phyloP scores from a whole-genome alignment of 2,113 vertebrate genomes.

The Dipodomys stephensi region DNA sequence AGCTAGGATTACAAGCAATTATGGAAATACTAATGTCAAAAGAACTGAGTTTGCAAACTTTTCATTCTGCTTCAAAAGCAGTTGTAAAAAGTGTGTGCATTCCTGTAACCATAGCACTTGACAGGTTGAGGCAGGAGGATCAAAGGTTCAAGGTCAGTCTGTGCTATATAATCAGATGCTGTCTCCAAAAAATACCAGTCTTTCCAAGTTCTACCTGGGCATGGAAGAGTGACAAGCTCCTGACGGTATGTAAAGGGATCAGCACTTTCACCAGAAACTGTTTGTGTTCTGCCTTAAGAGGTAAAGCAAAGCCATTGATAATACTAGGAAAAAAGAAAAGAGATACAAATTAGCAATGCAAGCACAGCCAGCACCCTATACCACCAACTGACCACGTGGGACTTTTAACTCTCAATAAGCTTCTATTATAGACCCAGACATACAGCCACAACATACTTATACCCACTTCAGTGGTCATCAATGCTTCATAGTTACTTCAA shows the following conservation, averaged over 20 bases:
- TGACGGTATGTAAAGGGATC: slow-evolving; percentile 98
- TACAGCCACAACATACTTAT: background rate
- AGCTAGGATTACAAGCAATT: background rate
- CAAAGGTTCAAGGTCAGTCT: background rate
- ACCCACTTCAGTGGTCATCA: background rate
- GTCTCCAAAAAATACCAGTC: background rate
- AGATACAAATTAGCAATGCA: slow-evolving; percentile 76
- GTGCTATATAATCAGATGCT: background rate
- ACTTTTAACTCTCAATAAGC: slow-evolving; percentile 2
- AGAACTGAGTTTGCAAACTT: background rate
- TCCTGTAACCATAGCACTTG: background rate
- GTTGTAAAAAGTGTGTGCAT: background rate
- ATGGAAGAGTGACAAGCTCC: slow-evolving; percentile 99
- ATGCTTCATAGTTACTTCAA: slow-evolving; percentile 12
- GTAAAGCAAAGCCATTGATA: slow-evolving; percentile 99
- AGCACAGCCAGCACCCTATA: slow-evolving; percentile 43
- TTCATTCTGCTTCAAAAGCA: slow-evolving; percentile 63
- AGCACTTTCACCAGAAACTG: slow-evolving; percentile 99
- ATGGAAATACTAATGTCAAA: background rate
- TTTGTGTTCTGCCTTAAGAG: slow-evolving; percentile 99
- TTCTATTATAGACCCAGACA: background rate
- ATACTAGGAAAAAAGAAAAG: slow-evolving; percentile 90
- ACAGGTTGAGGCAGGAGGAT: background rate
- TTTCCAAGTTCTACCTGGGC: slow-evolving; percentile 92
- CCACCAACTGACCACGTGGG: background rate